A percentile compares a stretch with the other conserved stretches of the same genome.
Conservation (phyloP, 2,113 vertebrate species). For the Hiodon alosoides region DNA sequence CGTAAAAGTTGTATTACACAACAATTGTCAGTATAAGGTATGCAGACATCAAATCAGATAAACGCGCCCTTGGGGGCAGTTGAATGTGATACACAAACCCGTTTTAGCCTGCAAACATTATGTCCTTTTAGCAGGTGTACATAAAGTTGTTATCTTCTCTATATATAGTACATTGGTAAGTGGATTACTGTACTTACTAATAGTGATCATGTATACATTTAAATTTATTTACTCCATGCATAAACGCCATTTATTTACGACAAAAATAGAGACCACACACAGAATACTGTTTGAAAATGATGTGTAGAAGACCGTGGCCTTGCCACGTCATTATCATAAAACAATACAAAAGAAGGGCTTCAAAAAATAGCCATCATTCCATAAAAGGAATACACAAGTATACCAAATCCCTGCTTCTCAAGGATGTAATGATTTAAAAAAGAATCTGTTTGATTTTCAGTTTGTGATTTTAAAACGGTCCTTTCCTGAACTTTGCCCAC, state of each 20-base stretch:
- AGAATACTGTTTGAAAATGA: slow-evolving; percentile 58
- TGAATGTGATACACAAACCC: no score
- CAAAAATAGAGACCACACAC: slow-evolving; percentile 51
- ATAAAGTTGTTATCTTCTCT: no score
- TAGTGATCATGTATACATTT: slow-evolving; percentile 54
- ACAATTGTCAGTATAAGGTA: no score
- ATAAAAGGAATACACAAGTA: slow-evolving; percentile 90
- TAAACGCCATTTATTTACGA: slow-evolving; percentile 63
- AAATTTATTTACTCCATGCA: slow-evolving; percentile 49
- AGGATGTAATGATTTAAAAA: slow-evolving; percentile 83
- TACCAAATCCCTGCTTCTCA: slow-evolving; percentile 74
- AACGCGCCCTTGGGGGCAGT: no score
- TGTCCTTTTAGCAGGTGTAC: no score
- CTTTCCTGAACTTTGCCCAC: slow-evolving; percentile 37
- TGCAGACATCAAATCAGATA: no score
- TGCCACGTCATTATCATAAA: slow-evolving; percentile 55
- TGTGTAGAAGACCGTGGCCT: slow-evolving; percentile 70
- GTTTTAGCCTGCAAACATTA: no score
- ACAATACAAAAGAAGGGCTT: slow-evolving; percentile 76
- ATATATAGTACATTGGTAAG: slow-evolving; percentile 38
- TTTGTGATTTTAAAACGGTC: slow-evolving; percentile 44
- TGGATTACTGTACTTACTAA: slow-evolving; percentile 45
- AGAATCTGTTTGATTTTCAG: slow-evolving; percentile 58
- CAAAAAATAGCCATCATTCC: slow-evolving; percentile 86
- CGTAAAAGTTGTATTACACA: no score